A percentile compares a stretch with the other conserved stretches of the same genome.
Conservation (phyloP, 2,797 vertebrate species). For the Morelia viridis region DNA sequence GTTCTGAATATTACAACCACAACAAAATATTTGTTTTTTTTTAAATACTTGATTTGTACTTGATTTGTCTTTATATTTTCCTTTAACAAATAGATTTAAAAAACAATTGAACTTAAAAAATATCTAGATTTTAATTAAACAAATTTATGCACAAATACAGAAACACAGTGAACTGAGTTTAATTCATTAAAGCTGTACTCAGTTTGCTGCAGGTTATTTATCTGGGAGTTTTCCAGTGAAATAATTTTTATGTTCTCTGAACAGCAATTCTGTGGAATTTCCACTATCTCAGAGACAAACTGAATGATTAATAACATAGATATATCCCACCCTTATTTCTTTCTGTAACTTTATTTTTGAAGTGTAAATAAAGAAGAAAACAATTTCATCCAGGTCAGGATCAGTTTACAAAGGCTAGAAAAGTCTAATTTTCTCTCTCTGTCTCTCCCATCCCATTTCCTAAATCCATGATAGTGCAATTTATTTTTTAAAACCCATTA, state of each 20-base stretch:
- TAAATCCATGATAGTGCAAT: too few species aligned
- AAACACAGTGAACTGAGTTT: neutral
- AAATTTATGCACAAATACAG: neutral
- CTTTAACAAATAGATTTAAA: neutral
- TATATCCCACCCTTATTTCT: too few species aligned
- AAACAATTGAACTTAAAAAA: neutral
- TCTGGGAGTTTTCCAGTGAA: neutral
- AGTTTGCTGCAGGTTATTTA: neutral
- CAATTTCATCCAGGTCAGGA: too few species aligned
- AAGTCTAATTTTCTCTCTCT: too few species aligned
- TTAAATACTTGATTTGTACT: neutral
- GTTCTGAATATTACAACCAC: neutral
- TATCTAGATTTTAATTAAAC: neutral
- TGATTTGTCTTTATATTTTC: constrained; percentile 9
- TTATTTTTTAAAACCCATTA: too few species aligned
- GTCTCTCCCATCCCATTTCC: too few species aligned
- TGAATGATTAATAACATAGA: too few species aligned
- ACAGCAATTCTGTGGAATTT: too few species aligned
- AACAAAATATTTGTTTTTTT: neutral
- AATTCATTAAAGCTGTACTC: neutral
- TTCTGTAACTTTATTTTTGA: too few species aligned
- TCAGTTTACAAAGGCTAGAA: too few species aligned
- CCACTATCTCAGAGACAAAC: too few species aligned
- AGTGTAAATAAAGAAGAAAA: too few species aligned
- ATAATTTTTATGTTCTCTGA: neutral